Conservation (phyloP, 2,113 vertebrate genomes). For the Todiramphus chloris region DNA sequence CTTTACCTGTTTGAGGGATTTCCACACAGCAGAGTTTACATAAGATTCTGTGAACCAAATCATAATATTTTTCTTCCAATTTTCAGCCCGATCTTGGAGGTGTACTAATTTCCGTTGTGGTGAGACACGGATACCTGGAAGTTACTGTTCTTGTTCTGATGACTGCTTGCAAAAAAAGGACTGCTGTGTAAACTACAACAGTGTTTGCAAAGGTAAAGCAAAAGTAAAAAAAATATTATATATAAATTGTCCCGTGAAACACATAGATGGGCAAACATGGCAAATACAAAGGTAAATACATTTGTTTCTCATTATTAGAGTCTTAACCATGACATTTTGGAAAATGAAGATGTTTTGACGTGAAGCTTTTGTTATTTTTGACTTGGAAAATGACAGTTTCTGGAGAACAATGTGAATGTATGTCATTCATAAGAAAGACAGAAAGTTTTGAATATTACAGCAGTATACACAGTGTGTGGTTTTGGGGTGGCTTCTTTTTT, state of each 20-base stretch:
- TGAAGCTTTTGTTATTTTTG: neutral
- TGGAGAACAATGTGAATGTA: neutral
- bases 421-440: neutral
- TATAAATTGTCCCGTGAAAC: neutral
- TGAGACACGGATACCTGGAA: constrained; percentile 69
- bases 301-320: neutral
- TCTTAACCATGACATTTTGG: neutral
- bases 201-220: constrained; percentile 75
- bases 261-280: neutral
- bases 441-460: neutral
- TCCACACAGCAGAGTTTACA: neutral
- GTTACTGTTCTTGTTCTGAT: constrained; percentile 80
- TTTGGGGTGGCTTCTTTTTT: neutral
- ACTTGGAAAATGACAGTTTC: neutral
- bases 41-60: neutral
- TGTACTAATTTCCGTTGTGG: constrained; percentile 81
- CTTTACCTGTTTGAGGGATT: neutral
- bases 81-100: constrained; percentile 74
- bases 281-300: neutral
- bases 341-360: neutral
- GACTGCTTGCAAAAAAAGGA: constrained; percentile 78
- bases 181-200: constrained; percentile 80
- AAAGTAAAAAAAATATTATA: neutral
- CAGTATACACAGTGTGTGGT: neutral
- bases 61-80: neutral